These are phyloP conservation scores for Microtus montanus DNA, from an alignment of 2,113 vertebrate genomes.

Conservation along the genomic window DNA sequence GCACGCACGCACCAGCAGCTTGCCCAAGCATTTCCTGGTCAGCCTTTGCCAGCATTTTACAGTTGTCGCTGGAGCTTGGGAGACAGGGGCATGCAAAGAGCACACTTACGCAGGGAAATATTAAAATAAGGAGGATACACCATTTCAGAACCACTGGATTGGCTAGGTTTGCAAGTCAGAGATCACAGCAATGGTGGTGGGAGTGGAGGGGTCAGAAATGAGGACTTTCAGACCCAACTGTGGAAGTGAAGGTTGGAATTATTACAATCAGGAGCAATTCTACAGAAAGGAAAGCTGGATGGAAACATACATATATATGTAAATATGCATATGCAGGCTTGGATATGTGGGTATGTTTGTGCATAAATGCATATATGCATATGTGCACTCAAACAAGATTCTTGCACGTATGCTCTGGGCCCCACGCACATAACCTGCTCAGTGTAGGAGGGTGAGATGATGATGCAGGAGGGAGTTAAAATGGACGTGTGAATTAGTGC, in stretches of 20 bases:
- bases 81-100: background rate
- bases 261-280: background rate
- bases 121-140: background rate
- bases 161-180: background rate
- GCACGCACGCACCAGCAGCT: background rate
- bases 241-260: background rate
- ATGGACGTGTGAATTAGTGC: background rate
- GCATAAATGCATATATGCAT: background rate
- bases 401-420: background rate
- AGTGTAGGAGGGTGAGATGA: background rate
- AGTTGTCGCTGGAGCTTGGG: background rate
- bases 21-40: background rate
- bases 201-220: background rate
- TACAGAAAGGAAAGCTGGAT: background rate
- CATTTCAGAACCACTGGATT: conserved; percentile 18
- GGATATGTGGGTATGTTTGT: background rate
- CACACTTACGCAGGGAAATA: background rate
- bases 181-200: background rate
- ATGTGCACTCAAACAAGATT: background rate
- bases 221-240: background rate
- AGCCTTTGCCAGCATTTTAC: background rate
- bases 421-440: background rate
- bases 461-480: background rate
- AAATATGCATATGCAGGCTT: background rate
- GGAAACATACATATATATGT: background rate